Base-by-base conservation (phyloP, 2,888 invertebrate genomes). In the Capitulum mitella region DNA sequence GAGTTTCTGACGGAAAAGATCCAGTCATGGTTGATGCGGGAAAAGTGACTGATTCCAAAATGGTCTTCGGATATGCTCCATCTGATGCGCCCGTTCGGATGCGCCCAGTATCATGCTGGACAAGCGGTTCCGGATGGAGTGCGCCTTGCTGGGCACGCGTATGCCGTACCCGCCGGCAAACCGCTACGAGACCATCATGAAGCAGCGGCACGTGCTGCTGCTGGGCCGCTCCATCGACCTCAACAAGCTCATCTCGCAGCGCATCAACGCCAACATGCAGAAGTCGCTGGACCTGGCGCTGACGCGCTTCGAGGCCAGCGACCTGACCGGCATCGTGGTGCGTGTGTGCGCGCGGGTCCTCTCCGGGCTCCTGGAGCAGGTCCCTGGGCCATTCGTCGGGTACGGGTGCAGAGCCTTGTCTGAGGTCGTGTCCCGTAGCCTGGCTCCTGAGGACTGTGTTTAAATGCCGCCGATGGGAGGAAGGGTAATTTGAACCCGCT, bases 101-200 rank as follows among this genome's bases (percentile, higher is more conserved):
- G 85, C 26, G 84, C 84, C 19, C 82, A 96, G 97, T 85, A 97
- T 98, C 88, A 89, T 97, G 84, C 87, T 98, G 82, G 98, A 98
- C 87, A 98, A 98, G 87, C 90, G 97, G n/a, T 98, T 98, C 87
- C 91, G 98, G 14, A 92, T 94, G 10, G 98, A 99, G 85, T 97
- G 97, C 85, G 92, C 93, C 64, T 92, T 93, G 14, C 90, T 94
- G 61, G 96, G 96, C 8, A 95, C 96, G 1, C 92, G 92, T 85
- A 90, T 94, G 81, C 88, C 94, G 78, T 89, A 92, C 12, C 93
- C 94, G 84, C 94, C 95, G 12, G 90, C 92, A 77, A 94, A 97
- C 61, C 90, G 98, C 76, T 99, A 98, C 87, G 96, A 97, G 84
- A 97, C 97, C 0, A 88, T 99, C 80, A 87, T 99, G 83, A 92